These are phyloP conservation scores for Aphidius gifuensis DNA, from an alignment of 1,140 invertebrate species.

Conservation along the genomic window DNA sequence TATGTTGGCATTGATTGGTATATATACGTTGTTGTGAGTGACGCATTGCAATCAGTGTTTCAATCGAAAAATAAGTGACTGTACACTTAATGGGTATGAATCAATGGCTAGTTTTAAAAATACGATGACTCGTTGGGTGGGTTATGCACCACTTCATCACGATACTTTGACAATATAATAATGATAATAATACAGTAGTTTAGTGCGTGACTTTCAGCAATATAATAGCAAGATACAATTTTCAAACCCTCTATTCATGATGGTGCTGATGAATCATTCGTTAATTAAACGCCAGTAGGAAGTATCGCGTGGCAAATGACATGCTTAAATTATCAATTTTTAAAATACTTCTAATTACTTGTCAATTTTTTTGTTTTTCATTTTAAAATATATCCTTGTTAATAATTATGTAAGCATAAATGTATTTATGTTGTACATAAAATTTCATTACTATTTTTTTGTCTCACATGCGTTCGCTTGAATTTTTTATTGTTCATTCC, in stretches of 20 bases:
- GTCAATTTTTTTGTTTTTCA: constrained; percentile 3
- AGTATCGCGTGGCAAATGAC: constrained; percentile 13
- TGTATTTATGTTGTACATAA: too few species aligned
- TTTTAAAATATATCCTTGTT: neutral
- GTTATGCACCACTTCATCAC: constrained; percentile 15
- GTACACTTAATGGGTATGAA: constrained; percentile 4
- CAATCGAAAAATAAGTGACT: too few species aligned
- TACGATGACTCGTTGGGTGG: constrained; percentile 19
- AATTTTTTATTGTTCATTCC: neutral
- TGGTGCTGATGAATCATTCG: constrained; percentile 20
- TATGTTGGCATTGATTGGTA: too few species aligned
- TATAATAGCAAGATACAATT: neutral
- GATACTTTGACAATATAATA: constrained; percentile 16
- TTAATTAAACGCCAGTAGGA: constrained; percentile 21
- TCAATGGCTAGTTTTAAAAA: constrained; percentile 12
- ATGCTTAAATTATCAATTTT: constrained; percentile 16
- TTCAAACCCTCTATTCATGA: neutral
- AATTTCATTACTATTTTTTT: constrained; percentile 6
- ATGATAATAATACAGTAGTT: neutral
- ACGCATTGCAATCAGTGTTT: too few species aligned
- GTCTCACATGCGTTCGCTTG: neutral
- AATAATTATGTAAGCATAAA: too few species aligned
- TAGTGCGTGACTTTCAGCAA: constrained; percentile 14
- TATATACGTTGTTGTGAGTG: too few species aligned
- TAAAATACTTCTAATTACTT: constrained; percentile 13